Percentiles rank a stretch among this genome's conserved stretches.
Evolutionary conservation across 2,797 vertebrate species (phyloP).

Genomic region (Acomys russatus): DNA sequence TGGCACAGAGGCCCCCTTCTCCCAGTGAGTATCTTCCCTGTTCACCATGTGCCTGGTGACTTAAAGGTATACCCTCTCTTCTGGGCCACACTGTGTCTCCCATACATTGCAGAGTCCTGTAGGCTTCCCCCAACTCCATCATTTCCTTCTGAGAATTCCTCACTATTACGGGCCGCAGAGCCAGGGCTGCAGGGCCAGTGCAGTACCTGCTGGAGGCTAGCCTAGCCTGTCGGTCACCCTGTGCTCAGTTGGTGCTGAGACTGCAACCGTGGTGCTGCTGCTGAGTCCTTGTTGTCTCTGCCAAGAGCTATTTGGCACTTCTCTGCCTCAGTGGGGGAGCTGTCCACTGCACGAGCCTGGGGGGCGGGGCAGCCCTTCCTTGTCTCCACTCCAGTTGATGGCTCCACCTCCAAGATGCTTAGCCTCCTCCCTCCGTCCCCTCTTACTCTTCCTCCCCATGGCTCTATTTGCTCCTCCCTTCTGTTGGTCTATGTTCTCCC

Average conservation of each 20-base stretch:
- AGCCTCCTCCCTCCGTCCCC: background rate
- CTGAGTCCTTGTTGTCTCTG: background rate
- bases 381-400: background rate
- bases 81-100: background rate
- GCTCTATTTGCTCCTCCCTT: background rate
- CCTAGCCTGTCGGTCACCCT: background rate
- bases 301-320: background rate
- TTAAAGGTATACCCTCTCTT: background rate
- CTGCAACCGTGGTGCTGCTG: background rate
- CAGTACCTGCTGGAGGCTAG: background rate
- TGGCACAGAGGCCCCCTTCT: no score
- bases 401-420: background rate
- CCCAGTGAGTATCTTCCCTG: background rate
- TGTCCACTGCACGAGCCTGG: background rate
- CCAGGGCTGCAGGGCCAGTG: background rate
- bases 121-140: background rate
- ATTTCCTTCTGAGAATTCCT: background rate
- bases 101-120: background rate
- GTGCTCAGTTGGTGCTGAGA: background rate
- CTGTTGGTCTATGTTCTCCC: background rate
- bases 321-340: background rate
- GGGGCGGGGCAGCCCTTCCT: background rate
- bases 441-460: no score
- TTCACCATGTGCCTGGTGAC: accelerated
- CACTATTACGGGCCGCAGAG: background rate